Conservation (phyloP, 2,888 invertebrate genomes). For the Ctena decussata region DNA sequence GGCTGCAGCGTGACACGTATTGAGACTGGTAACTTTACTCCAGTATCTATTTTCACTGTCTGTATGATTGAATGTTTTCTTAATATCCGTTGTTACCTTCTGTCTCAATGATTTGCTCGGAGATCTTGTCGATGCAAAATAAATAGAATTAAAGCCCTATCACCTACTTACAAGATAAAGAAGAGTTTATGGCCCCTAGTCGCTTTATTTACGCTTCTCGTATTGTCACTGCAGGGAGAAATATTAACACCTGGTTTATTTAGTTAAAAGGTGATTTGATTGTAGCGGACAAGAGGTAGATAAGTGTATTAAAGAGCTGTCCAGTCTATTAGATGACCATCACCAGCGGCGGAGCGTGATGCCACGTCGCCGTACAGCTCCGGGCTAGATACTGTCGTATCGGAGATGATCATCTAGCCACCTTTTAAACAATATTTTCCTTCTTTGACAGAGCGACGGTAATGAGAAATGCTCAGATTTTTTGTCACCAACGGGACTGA, state of each 20-base stretch:
- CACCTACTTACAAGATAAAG: constrained; percentile 64
- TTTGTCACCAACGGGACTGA: not conserved
- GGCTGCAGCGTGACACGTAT: not conserved
- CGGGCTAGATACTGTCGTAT: not conserved
- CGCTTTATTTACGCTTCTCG: constrained; percentile 46
- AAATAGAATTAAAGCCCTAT: constrained; percentile 62
- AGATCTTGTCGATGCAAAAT: constrained; percentile 57
- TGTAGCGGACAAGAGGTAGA: constrained; percentile 46
- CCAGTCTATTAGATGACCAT: constrained; percentile 35
- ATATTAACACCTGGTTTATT: constrained; percentile 45
- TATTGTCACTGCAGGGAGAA: constrained; percentile 35
- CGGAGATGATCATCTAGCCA: not conserved
- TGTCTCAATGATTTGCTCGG: constrained; percentile 30
- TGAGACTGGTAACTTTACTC: constrained; percentile 8
- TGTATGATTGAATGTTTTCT: not conserved
- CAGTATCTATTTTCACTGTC: not conserved
- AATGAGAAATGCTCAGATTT: constrained; percentile 11
- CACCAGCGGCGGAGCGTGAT: constrained; percentile 7
- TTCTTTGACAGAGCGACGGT: not conserved
- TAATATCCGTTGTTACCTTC: constrained; percentile 17
- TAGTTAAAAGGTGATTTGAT: constrained; percentile 42
- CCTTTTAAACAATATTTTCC: constrained; percentile 18
- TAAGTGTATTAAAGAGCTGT: constrained; percentile 42
- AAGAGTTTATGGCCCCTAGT: constrained; percentile 59
- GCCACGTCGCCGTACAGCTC: not conserved